Evolutionary conservation across 2,888 invertebrate species (phyloP).

Genomic region (Blastobasis adustella): DNA sequence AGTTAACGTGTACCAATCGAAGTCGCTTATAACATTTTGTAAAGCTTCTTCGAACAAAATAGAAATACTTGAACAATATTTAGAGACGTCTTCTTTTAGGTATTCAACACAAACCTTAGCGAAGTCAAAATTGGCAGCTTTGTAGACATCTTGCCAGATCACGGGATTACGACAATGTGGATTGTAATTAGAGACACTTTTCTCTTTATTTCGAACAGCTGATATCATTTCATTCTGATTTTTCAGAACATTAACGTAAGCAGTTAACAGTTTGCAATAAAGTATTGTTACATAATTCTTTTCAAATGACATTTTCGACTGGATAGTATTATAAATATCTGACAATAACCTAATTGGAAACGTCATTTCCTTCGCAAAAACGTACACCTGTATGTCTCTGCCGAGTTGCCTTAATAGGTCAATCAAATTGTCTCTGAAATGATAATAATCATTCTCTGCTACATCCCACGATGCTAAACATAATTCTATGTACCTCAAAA

Average conservation of each 20-base stretch:
- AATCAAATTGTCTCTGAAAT: neutral
- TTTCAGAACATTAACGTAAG: conserved; percentile 19
- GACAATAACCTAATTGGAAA: conserved; percentile 16
- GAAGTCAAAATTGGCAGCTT: no score
- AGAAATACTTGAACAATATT: no score
- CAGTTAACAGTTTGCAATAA: conserved; percentile 23
- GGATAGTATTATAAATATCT: conserved; percentile 23
- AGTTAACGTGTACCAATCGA: no score
- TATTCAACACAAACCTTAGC: no score
- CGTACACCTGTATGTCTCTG: conserved; percentile 4
- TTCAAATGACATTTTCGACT: conserved; percentile 15
- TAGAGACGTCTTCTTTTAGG: no score
- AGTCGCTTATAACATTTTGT: no score
- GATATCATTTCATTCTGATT: conserved; percentile 4
- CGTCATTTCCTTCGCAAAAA: conserved; percentile 21
- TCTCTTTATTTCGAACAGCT: neutral
- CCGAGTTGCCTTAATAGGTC: conserved; percentile 8
- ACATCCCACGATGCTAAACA: conserved; percentile 22
- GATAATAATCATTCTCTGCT: conserved; percentile 6
- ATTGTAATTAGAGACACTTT: no score
- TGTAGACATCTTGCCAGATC: no score
- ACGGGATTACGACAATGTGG: no score
- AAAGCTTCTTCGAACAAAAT: no score
- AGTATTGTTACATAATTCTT: conserved; percentile 26
- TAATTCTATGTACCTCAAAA: conserved; percentile 24